Base-by-base conservation (phyloP, 1,140 invertebrate species). In the Lasioglossum baleicum region DNA sequence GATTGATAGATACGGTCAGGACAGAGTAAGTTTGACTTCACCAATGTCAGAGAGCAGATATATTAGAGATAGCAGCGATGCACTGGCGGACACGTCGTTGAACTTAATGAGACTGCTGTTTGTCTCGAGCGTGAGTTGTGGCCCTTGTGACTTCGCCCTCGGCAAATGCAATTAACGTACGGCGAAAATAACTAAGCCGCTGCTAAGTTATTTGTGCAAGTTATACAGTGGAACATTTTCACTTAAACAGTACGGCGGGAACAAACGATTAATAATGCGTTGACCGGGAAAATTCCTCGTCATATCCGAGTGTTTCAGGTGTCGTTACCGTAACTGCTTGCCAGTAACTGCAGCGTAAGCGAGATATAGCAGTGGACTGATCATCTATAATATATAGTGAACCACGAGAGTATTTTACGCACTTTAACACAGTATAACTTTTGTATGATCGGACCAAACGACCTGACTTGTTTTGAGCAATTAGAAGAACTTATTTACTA, bases 41-140 rank as follows among this genome's bases (percentile, higher is more conserved):
- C 42, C 42, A 48, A 51, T 51, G 44, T 7, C 42, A n/a, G 20
- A 8, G n/a, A 7, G 22, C 10, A 51, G 10, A 44, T n/a, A 26
- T 6, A 67, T 64, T 40, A 35, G 31, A 64, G 17, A 64, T 40
- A 40, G 61, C 61, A 40, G 31, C 31, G 31, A 40, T 7, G 61
- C 35, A 40, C 5, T 17, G 5, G 31, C 61, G 65, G 65, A n/a
- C 20, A 51, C 17, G 20, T 22, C 11, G 42, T 48, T 67, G 65
- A 67, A 51, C 65, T 26, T 67, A 67, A 67, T 67, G 65, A 67
- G 65, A 67, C 42, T 48, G 65, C 65, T 67, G 42, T 67, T 67
- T 67, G 65, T 67, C 42, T 67, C 42, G 20, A 26, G 42, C 65
- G 20, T 51, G 65, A 67, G 42, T 67, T 51, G n/a, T 44, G 42